Conservation (phyloP, 1,140 invertebrate genomes). For the Thaumetopoea pityocampa region DNA sequence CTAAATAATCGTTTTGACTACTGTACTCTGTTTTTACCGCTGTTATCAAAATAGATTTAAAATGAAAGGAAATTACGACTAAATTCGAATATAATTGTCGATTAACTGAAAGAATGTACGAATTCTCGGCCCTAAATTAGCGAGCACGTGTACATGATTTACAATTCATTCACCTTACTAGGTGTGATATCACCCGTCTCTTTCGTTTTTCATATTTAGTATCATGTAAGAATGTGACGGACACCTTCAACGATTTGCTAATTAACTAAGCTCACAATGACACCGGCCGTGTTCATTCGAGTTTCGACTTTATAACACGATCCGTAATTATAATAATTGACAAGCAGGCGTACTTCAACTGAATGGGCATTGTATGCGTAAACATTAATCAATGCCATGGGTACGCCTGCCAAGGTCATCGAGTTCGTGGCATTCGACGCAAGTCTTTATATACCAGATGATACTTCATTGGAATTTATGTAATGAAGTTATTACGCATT, state of each 20-base stretch:
- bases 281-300: constrained; percentile 18
- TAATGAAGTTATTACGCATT: constrained; percentile 10
- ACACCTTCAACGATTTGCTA: constrained; percentile 51
- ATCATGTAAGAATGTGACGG: constrained; percentile 42
- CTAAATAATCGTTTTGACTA: too few species aligned
- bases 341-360: constrained; percentile 17
- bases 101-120: too few species aligned
- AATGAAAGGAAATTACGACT: too few species aligned
- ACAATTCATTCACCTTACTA: constrained; percentile 53
- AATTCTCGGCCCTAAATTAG: too few species aligned
- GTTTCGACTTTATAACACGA: constrained; percentile 36
- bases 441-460: constrained; percentile 24
- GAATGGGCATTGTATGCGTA: constrained; percentile 64
- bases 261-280: constrained; percentile 56
- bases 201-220: constrained; percentile 26
- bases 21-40: too few species aligned
- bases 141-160: constrained; percentile 19
- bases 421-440: constrained; percentile 35
- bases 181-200: constrained; percentile 27
- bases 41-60: too few species aligned
- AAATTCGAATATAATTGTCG: too few species aligned
- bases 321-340: constrained; percentile 28
- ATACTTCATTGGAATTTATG: constrained; percentile 19
- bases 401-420: constrained; percentile 54
- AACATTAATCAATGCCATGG: constrained; percentile 67